phyloP scores from a whole-genome alignment of 2,113 vertebrate genomes.

The Dicerorhinus sumatrensis region DNA sequence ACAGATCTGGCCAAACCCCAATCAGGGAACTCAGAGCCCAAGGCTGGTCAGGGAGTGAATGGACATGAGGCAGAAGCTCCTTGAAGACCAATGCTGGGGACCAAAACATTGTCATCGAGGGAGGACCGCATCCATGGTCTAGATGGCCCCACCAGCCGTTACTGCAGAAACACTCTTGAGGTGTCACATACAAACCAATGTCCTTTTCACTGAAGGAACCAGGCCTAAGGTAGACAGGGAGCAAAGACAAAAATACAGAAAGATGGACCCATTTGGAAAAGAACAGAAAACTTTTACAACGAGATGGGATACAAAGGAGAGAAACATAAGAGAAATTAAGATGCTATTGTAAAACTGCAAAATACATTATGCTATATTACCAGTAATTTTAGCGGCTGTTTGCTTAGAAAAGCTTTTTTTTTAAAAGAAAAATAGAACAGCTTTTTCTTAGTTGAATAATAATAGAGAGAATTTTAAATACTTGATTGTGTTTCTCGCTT shows the following conservation, averaged over 20 bases:
- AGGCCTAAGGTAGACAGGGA: not conserved
- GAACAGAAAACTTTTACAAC: slow-evolving; percentile 45
- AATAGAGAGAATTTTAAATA: slow-evolving; percentile 85
- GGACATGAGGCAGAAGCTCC: too few species aligned
- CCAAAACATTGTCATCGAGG: rapidly evolving
- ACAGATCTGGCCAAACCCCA: not conserved
- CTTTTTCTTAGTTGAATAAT: slow-evolving; percentile 84
- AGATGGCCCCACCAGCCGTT: not conserved
- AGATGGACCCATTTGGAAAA: not conserved
- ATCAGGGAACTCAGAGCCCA: not conserved
- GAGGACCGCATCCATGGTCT: not conserved
- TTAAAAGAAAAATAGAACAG: slow-evolving; percentile 73
- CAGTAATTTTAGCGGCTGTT: slow-evolving; percentile 54
- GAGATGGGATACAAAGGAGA: not conserved
- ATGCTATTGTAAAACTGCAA: slow-evolving; percentile 64
- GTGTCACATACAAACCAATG: not conserved
- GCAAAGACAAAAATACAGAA: not conserved
- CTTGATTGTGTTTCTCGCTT: slow-evolving; percentile 86
- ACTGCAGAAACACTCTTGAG: not conserved
- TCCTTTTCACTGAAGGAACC: not conserved
- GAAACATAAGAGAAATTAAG: slow-evolving; percentile 67
- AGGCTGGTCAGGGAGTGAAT: not conserved
- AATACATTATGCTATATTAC: slow-evolving; percentile 64
- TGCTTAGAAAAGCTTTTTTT: slow-evolving; percentile 72
- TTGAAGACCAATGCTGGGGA: not conserved